Evolutionary conservation across 2,113 vertebrate species (phyloP).

Genomic region (Pristiophorus japonicus): DNA sequence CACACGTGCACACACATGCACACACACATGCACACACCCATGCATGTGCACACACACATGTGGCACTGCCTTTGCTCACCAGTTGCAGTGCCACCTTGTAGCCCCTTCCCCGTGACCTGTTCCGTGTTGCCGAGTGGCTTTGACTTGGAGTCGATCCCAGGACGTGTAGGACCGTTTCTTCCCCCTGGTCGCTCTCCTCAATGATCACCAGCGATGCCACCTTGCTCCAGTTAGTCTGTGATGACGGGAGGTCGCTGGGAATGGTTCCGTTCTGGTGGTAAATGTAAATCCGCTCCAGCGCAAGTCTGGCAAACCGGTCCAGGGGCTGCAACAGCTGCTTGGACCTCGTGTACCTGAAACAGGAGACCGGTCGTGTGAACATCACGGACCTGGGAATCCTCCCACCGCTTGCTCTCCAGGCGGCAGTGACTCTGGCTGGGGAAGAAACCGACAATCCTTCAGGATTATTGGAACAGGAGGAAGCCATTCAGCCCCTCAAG

Average conservation of each 20-base stretch:
- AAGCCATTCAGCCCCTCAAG: not conserved
- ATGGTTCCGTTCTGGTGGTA: not conserved
- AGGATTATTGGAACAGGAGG: not conserved
- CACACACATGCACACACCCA: not conserved
- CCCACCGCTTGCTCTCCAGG: not conserved
- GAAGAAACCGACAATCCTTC: not conserved
- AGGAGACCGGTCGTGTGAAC: not conserved
- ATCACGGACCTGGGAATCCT: not conserved
- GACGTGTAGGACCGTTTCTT: not conserved
- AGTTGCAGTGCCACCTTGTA: slow-evolving; percentile 59
- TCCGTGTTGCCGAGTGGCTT: not conserved
- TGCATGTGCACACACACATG: not conserved
- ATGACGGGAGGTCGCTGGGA: not conserved
- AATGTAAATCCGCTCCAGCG: slow-evolving; percentile 57
- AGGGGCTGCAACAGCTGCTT: slow-evolving; percentile 56
- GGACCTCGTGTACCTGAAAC: slow-evolving; percentile 58
- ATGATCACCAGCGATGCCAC: slow-evolving; percentile 68
- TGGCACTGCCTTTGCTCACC: slow-evolving; percentile 49
- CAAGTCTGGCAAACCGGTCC: slow-evolving; percentile 57
- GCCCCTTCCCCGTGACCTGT: too few relatives aligned
- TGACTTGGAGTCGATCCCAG: not conserved
- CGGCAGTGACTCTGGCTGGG: not conserved
- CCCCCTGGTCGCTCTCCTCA: slow-evolving; percentile 47
- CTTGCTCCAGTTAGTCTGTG: not conserved
- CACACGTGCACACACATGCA: not conserved